Evolutionary conservation across 2,797 vertebrate genomes (phyloP).

Genomic region (Carapus acus): DNA sequence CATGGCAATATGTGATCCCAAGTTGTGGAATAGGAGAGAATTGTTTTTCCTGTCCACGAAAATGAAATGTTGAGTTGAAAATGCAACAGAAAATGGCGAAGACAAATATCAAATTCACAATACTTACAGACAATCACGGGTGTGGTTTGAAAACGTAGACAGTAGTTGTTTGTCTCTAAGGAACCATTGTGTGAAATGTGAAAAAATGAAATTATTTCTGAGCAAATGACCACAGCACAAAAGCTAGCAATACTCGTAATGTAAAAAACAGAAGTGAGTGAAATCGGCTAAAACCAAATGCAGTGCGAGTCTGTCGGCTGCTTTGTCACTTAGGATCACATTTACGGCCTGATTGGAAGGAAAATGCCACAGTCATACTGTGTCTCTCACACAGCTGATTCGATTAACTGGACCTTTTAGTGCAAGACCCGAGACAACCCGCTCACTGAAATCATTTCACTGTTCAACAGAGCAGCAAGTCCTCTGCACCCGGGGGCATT

Average conservation of each 20-base stretch:
- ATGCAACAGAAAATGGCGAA: too few relatives aligned
- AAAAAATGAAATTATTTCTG: not conserved
- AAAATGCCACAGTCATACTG: conserved; percentile 32
- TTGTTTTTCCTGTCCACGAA: too few relatives aligned
- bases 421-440: conserved; percentile 36
- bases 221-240: conserved; percentile 11
- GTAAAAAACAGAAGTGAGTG: conserved; percentile 10
- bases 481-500: conserved; percentile 52
- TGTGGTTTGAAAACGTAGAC: too few relatives aligned
- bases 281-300: conserved; percentile 12
- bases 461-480: conserved; percentile 72
- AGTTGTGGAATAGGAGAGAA: too few relatives aligned
- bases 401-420: conserved; percentile 61
- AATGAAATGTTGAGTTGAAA: too few relatives aligned
- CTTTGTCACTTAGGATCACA: conserved; percentile 38
- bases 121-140: too few relatives aligned
- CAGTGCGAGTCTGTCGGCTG: conserved; percentile 23
- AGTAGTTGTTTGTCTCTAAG: too few relatives aligned
- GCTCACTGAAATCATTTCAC: conserved; percentile 67
- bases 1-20: too few relatives aligned
- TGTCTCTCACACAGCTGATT: conserved; percentile 43
- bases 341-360: conserved; percentile 32
- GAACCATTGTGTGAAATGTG: too few relatives aligned
- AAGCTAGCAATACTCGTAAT: conserved; percentile 17
- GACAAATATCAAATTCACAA: too few relatives aligned